phyloP scores from a whole-genome alignment of 2,888 invertebrate genomes.

The Pegoplata infirma region DNA sequence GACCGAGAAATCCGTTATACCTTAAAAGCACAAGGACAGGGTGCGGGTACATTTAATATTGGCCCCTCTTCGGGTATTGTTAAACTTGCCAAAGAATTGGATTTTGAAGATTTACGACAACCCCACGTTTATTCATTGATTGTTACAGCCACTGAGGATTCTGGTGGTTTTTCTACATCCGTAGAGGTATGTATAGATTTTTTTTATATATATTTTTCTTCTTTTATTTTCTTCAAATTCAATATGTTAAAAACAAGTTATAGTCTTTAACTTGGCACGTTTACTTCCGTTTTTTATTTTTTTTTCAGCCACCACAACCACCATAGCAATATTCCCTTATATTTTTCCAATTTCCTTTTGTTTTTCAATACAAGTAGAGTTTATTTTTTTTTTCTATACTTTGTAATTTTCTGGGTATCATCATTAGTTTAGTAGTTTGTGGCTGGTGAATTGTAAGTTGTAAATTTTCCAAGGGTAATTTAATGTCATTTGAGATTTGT shows the following conservation, averaged over 20 bases:
- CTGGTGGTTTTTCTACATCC: slow-evolving; percentile 96
- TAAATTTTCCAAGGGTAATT: slow-evolving; percentile 63
- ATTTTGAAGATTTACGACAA: slow-evolving; percentile 97
- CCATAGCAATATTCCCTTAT: slow-evolving; percentile 21
- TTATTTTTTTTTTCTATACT: background rate
- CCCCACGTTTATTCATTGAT: slow-evolving; percentile 95
- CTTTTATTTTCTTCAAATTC: slow-evolving; percentile 2
- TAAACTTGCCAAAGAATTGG: slow-evolving; percentile 95
- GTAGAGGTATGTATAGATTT: slow-evolving; percentile 85
- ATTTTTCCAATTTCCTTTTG: background rate
- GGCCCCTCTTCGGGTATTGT: slow-evolving; percentile 96
- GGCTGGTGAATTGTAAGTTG: slow-evolving; percentile 37
- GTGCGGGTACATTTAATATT: slow-evolving; percentile 96
- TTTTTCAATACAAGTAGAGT: background rate
- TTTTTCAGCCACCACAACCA: background rate
- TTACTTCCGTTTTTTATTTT: slow-evolving; percentile 19
- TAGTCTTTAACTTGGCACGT: slow-evolving; percentile 29
- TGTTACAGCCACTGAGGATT: slow-evolving; percentile 97
- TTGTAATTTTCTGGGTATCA: slow-evolving; percentile 3
- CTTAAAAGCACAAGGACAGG: slow-evolving; percentile 94
- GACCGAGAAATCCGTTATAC: slow-evolving; percentile 98
- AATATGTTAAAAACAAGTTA: slow-evolving; percentile 24
- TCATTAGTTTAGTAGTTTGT: slow-evolving; percentile 29
- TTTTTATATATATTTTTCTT: background rate
- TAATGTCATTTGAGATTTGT: slow-evolving; percentile 60